Base-by-base conservation (phyloP, 2,888 invertebrate genomes). In the Congeria kusceri region DNA sequence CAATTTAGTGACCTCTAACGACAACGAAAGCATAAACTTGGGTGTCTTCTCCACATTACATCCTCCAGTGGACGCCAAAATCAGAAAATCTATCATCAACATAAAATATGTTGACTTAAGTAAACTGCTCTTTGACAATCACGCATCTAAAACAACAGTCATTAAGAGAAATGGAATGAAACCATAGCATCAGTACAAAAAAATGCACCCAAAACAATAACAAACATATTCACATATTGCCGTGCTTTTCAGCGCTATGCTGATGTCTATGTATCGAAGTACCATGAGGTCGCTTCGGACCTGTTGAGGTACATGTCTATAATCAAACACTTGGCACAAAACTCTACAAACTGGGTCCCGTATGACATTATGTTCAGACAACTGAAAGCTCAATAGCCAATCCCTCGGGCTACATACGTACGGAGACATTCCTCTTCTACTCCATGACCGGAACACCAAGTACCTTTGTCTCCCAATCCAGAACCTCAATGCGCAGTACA, bases 331-430 rank as follows among this genome's bases (percentile, higher is more conserved):
- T n/a, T 68, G 4, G 68, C 68, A 20, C 32, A 58, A n/a, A 32
- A 68, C 5, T 20, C 23, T 23, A 5, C 11, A 28, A 27, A 46
- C 23, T 69, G 59, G 68, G 46, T 58, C 11, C 23, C 47, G 1
- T 59, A 59, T 59, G 68, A 68, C 28, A 46, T 58, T 23, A 68
- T 58, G 28, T 68, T 68, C 32, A 25, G 68, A 15, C 68, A 68
- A 18, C 28, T 44, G 3, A 44, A 59, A 1, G 63, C 63, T 23
- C 9, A 46, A 2, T 3, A 23, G 13, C n/a, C 57, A 4, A 4
- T 59, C 11, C 64, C 20, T 71, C 57, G 71, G 39, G 57, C 20
- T 44, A 18, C 1, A 7, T 71, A 9, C 71, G 63, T 28, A 57
- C 46, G 7, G 63, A 46, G 28, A 64, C 29, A 28, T 58, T 32